These are phyloP conservation scores for Hemiprocne comata DNA, from an alignment of 2,113 vertebrate genomes.

Conservation along the genomic window DNA sequence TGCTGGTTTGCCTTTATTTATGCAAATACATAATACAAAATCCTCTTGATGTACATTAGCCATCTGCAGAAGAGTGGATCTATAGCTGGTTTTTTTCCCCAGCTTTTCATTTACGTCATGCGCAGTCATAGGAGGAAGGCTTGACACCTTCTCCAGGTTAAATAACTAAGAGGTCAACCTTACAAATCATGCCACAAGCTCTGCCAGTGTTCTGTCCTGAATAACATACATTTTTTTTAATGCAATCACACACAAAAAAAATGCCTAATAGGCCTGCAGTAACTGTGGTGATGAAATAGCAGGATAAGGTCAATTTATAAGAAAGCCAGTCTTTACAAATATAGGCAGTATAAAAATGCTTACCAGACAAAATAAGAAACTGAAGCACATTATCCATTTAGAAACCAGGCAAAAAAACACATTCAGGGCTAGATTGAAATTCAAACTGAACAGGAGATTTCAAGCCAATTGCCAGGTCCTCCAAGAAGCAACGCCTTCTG, in stretches of 20 bases:
- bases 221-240: neutral
- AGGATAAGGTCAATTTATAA: neutral
- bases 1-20: slow-evolving; percentile 39
- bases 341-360: neutral
- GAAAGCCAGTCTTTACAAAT: neutral
- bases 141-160: slow-evolving; percentile 39
- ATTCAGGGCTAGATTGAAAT: neutral
- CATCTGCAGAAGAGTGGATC: neutral
- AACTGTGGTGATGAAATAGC: neutral
- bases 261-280: neutral
- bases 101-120: slow-evolving; percentile 13
- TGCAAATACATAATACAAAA: slow-evolving; percentile 38
- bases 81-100: neutral
- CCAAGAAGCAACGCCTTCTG: slow-evolving; percentile 22
- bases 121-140: neutral
- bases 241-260: neutral
- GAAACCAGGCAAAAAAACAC: neutral
- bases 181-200: slow-evolving; percentile 6
- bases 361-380: slow-evolving; percentile 7
- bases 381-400: neutral
- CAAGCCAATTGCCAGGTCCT: neutral
- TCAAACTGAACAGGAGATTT: slow-evolving; percentile 35
- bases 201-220: neutral
- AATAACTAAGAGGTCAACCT: slow-evolving; percentile 30
- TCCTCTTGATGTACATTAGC: neutral